These are phyloP conservation scores for Delia radicum DNA, from an alignment of 1,140 invertebrate genomes.

Conservation along the genomic window DNA sequence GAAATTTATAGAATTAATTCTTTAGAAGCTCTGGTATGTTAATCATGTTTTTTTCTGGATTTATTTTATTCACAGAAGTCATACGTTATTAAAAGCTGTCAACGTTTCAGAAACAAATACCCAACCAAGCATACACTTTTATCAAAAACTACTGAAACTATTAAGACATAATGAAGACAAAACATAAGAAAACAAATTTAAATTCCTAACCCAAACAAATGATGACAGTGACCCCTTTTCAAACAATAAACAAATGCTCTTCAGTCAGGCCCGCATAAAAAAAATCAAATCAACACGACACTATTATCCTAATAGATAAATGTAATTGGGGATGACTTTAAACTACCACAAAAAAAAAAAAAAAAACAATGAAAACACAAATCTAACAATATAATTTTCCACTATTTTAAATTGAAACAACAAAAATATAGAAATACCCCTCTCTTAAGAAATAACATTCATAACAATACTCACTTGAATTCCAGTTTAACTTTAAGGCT, in stretches of 20 bases:
- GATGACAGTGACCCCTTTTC: background rate
- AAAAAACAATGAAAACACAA: background rate
- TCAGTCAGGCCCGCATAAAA: background rate
- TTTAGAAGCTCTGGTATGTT: too few relatives aligned
- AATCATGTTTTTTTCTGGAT: too few relatives aligned
- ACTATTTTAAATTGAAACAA: background rate
- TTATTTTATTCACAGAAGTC: background rate
- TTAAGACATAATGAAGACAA: conserved; percentile 2
- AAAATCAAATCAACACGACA: background rate
- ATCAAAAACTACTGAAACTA: background rate
- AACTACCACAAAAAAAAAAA: background rate
- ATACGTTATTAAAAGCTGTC: conserved; percentile 9
- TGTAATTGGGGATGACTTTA: conserved; percentile 16
- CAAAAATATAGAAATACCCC: background rate
- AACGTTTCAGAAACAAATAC: background rate
- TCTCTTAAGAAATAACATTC: background rate
- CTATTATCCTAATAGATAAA: background rate
- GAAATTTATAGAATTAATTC: too few relatives aligned
- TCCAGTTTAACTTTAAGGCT: conserved; percentile 85
- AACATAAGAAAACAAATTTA: conserved; percentile 1
- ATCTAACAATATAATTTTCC: background rate
- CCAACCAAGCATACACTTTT: background rate
- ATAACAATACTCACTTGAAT: conserved; percentile 81
- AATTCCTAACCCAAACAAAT: background rate
- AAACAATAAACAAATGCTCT: background rate